A percentile compares a stretch with the other conserved stretches of the same genome.
Evolutionary conservation across 2,888 invertebrate genomes (phyloP).

Genomic region (Neelides folsomi): DNA sequence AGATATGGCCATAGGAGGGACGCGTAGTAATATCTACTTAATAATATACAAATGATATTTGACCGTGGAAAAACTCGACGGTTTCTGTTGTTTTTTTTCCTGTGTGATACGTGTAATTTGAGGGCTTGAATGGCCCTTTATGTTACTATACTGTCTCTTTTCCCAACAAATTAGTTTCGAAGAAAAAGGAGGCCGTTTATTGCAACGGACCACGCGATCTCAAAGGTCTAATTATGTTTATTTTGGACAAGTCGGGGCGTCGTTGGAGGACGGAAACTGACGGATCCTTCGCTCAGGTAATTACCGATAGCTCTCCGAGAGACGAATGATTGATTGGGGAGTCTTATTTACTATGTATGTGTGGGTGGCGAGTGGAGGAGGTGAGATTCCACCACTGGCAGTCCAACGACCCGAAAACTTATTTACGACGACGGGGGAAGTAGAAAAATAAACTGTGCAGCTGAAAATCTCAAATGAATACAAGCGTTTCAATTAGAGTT

Average conservation of each 20-base stretch:
- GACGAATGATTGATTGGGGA: too few relatives aligned
- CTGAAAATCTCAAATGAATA: constrained; percentile 32
- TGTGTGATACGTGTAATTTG: constrained; percentile 16
- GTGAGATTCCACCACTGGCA: too few relatives aligned
- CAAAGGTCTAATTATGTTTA: constrained; percentile 26
- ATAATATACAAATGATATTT: too few relatives aligned
- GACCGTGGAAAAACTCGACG: constrained; percentile 6
- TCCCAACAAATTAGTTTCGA: constrained; percentile 28
- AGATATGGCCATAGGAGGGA: too few relatives aligned
- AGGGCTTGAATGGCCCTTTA: constrained; percentile 17
- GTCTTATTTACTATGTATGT: too few relatives aligned
- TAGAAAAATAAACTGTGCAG: constrained; percentile 19
- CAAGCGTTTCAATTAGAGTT: constrained; percentile 32
- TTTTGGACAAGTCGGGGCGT: constrained; percentile 9
- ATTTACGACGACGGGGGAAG: neutral
- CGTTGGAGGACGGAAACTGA: too few relatives aligned
- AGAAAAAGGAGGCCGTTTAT: constrained; percentile 27
- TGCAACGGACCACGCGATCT: constrained; percentile 28
- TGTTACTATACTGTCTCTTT: constrained; percentile 13
- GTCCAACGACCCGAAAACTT: neutral
- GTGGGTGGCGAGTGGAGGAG: too few relatives aligned
- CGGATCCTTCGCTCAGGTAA: too few relatives aligned
- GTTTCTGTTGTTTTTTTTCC: constrained; percentile 9
- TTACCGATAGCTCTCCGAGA: too few relatives aligned
- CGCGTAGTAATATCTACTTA: too few relatives aligned